These are phyloP conservation scores for Bovichtus diacanthus DNA, from an alignment of 2,797 vertebrate genomes.

Conservation along the genomic window DNA sequence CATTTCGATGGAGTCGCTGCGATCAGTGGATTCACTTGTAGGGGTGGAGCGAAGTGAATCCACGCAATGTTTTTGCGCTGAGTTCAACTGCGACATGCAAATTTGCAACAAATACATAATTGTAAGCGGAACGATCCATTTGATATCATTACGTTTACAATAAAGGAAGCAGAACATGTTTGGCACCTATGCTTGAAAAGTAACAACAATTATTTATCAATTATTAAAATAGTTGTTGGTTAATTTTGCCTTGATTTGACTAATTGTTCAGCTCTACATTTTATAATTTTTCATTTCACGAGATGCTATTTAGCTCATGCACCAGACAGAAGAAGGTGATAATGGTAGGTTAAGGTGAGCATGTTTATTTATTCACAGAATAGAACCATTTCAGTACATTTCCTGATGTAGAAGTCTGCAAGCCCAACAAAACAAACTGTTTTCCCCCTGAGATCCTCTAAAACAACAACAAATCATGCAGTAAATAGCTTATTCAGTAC, in stretches of 20 bases:
- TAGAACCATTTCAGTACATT: conserved; percentile 44
- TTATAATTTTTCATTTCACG: not conserved
- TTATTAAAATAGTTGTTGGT: not conserved
- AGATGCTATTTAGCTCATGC: not conserved
- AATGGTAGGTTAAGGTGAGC: conserved; percentile 2
- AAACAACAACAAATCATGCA: conserved; percentile 47
- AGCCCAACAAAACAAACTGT: conserved; percentile 29
- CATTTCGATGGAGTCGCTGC: not conserved
- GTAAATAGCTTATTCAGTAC: conserved; percentile 33
- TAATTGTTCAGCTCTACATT: not conserved
- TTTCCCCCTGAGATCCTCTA: conserved; percentile 40
- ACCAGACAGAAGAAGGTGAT: not conserved
- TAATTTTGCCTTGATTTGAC: not conserved
- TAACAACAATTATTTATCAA: not conserved
- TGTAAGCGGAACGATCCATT: not conserved
- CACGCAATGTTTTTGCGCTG: too few relatives aligned
- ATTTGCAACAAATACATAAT: too few relatives aligned
- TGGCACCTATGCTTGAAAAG: not conserved
- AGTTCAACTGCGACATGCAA: too few relatives aligned
- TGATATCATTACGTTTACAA: not conserved
- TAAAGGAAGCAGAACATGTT: too few relatives aligned
- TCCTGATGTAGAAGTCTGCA: conserved; percentile 46
- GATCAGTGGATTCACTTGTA: too few relatives aligned
- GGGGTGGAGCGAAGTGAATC: too few relatives aligned
- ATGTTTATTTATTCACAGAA: conserved; percentile 51